phyloP scores from a whole-genome alignment of 23 tunicate genomes.

The Aplidium turbinatum region DNA sequence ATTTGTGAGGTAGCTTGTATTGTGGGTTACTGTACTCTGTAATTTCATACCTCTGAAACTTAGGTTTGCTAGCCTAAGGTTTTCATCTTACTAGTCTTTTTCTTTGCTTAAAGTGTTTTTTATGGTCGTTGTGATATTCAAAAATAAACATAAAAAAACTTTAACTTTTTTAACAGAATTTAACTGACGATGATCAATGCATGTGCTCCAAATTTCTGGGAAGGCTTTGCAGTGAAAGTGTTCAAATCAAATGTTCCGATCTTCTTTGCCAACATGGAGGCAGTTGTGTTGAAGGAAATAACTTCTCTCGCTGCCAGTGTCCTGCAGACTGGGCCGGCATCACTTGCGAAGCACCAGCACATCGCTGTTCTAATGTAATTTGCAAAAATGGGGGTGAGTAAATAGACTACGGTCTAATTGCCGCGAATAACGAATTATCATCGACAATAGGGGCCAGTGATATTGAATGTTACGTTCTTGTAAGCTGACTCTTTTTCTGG shows the following conservation, averaged over 20 bases:
- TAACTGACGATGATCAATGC: slow-evolving; percentile 49
- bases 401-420: too few relatives aligned
- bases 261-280: slow-evolving; percentile 67
- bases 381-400: too few relatives aligned
- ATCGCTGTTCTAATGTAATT: background rate
- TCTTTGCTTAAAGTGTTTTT: too few relatives aligned
- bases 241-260: slow-evolving; percentile 39
- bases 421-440: too few relatives aligned
- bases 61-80: too few relatives aligned
- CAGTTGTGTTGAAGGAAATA: slow-evolving; percentile 22
- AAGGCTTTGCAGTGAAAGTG: slow-evolving; percentile 30
- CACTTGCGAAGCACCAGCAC: background rate
- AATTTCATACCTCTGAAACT: too few relatives aligned
- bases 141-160: too few relatives aligned
- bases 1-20: slow-evolving; percentile 49
- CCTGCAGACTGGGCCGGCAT: background rate
- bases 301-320: slow-evolving; percentile 48
- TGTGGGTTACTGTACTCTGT: background rate
- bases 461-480: too few relatives aligned
- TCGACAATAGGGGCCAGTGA: too few relatives aligned
- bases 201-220: slow-evolving; percentile 58
- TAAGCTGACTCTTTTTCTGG: too few relatives aligned
- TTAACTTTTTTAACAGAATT: slow-evolving; percentile 24
- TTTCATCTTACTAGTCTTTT: too few relatives aligned
- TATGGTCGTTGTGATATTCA: too few relatives aligned